Evolutionary conservation across 2,888 invertebrate genomes (phyloP).

Genomic region (Eristalis intricaria): DNA sequence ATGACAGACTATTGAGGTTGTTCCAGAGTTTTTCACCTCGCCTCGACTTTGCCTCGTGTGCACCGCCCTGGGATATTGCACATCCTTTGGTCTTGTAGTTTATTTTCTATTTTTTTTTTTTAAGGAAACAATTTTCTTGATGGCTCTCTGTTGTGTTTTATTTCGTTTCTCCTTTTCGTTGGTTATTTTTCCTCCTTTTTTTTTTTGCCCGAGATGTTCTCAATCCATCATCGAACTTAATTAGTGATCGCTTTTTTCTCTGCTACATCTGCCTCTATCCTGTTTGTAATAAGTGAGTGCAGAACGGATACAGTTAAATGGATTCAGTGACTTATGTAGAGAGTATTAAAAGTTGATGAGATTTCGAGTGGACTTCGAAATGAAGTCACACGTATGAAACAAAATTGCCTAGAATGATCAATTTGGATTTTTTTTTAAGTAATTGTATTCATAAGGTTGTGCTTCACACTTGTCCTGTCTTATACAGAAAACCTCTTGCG

Average conservation of each 20-base stretch:
- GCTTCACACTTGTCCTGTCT: no score
- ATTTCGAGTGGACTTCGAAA: not conserved
- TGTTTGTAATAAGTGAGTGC: not conserved
- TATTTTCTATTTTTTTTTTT: constrained; percentile 7
- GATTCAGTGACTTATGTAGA: constrained; percentile 35
- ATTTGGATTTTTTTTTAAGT: not conserved
- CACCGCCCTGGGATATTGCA: not conserved
- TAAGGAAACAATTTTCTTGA: constrained; percentile 52
- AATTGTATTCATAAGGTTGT: no score
- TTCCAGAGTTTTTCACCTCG: constrained; percentile 49
- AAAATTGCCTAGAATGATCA: not conserved
- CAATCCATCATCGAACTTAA: constrained; percentile 47
- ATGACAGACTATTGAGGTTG: constrained; percentile 58
- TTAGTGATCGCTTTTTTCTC: constrained; percentile 47
- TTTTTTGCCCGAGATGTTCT: constrained; percentile 21
- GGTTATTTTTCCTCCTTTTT: constrained; percentile 4
- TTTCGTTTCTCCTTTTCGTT: constrained; percentile 13
- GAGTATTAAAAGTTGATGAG: constrained; percentile 41
- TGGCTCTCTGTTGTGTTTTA: constrained; percentile 27
- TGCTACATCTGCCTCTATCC: not conserved
- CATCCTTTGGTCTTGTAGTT: constrained; percentile 17
- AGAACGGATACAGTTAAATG: constrained; percentile 42
- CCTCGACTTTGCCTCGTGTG: constrained; percentile 1
- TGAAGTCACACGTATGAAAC: not conserved
- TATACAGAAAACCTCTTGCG: no score